phyloP scores from a whole-genome alignment of 2,113 vertebrate species.

The Heptranchias perlo region DNA sequence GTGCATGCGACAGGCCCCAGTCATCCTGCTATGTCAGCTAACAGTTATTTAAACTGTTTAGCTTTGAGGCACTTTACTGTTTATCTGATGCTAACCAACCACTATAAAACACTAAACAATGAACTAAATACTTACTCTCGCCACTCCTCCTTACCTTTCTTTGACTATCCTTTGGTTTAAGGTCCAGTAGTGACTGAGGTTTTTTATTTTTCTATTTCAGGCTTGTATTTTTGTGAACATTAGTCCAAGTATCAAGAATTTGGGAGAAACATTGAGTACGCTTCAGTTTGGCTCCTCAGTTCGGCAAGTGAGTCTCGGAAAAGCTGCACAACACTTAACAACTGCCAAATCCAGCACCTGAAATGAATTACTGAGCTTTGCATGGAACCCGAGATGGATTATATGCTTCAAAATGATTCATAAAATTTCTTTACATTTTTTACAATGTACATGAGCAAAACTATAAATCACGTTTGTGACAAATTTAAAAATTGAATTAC shows the following conservation, averaged over 20 bases:
- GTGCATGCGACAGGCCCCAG: too few relatives aligned
- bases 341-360: slow-evolving; percentile 34
- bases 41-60: too few relatives aligned
- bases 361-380: background rate
- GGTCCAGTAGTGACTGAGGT: background rate
- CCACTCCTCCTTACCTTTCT: too few relatives aligned
- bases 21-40: too few relatives aligned
- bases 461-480: too few relatives aligned
- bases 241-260: slow-evolving; percentile 47
- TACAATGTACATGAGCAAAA: too few relatives aligned
- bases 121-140: too few relatives aligned
- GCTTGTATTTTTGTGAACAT: slow-evolving; percentile 55
- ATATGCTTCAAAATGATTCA: background rate
- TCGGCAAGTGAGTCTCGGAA: slow-evolving; percentile 52
- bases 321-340: slow-evolving; percentile 46
- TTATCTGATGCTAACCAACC: too few relatives aligned
- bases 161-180: background rate
- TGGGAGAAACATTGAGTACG: slow-evolving; percentile 51
- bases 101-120: too few relatives aligned
- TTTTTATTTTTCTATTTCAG: slow-evolving; percentile 42
- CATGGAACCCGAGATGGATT: background rate
- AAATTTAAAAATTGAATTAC: too few relatives aligned
- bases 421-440: background rate
- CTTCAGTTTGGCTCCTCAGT: slow-evolving; percentile 56
- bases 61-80: too few relatives aligned